Evolutionary conservation across 2,113 vertebrate species (phyloP).

Genomic region (Arizona elegans): DNA sequence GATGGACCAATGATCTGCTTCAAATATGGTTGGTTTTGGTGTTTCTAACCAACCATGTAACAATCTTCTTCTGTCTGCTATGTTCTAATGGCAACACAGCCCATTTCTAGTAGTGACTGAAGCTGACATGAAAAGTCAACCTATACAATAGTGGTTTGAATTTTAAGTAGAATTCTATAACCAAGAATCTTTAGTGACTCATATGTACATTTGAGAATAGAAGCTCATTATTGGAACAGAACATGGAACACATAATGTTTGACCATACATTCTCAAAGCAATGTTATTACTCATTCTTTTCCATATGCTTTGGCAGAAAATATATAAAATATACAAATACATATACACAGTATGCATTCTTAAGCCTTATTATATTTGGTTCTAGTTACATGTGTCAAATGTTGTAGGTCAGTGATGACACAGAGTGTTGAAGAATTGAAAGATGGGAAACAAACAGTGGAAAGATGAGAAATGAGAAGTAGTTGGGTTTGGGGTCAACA

Average conservation of each 20-base stretch:
- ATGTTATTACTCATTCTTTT: conserved; percentile 69
- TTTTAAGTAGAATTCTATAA: not conserved
- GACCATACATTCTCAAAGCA: conserved; percentile 67
- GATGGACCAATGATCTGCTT: not conserved
- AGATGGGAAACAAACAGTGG: conserved; percentile 56
- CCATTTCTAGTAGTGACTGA: not conserved
- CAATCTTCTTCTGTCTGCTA: not conserved
- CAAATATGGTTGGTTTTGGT: not conserved
- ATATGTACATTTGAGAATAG: conserved; percentile 53
- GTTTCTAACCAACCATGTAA: not conserved
- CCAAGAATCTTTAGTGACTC: conserved; percentile 60
- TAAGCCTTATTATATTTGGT: conserved; percentile 69
- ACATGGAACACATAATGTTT: conserved; percentile 67
- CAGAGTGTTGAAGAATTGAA: conserved; percentile 60
- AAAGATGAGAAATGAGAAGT: conserved; percentile 58
- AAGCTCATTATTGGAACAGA: conserved; percentile 54
- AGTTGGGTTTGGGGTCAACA: conserved; percentile 49
- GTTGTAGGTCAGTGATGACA: conserved; percentile 62
- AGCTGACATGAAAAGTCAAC: not conserved
- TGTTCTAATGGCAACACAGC: not conserved
- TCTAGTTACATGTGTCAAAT: conserved; percentile 66
- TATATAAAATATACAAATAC: conserved; percentile 70
- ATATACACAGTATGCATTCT: conserved; percentile 72
- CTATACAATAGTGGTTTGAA: not conserved
- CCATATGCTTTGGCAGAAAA: conserved; percentile 69